phyloP scores from a whole-genome alignment of 2,113 vertebrate species.

The Larimichthys crocea region DNA sequence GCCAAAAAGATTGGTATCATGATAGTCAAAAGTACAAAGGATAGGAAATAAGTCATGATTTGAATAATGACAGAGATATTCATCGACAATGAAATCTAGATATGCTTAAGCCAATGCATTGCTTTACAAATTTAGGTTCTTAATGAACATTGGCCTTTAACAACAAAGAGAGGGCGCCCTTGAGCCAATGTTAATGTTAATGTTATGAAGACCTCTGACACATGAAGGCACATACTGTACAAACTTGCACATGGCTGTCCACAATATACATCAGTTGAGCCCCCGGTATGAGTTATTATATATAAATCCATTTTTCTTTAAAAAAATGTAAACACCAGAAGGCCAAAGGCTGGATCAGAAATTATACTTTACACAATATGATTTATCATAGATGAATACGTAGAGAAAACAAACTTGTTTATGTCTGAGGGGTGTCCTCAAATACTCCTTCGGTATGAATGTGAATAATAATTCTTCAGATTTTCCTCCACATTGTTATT shows the following conservation, averaged over 20 bases:
- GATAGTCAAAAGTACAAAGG: too few relatives aligned
- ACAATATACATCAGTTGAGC: not conserved
- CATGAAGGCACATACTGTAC: not conserved
- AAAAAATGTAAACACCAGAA: not conserved
- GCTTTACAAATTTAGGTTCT: not conserved
- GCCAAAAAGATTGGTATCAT: too few relatives aligned
- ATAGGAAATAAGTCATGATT: too few relatives aligned
- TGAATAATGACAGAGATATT: too few relatives aligned
- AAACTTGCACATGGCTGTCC: not conserved
- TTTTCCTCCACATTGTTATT: not conserved
- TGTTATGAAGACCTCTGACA: not conserved
- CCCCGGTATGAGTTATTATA: not conserved
- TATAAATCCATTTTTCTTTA: too few relatives aligned
- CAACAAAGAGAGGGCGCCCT: not conserved
- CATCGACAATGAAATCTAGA: too few relatives aligned
- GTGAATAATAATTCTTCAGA: not conserved
- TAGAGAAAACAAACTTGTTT: constrained; percentile 39
- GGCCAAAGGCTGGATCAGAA: constrained; percentile 9
- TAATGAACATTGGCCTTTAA: not conserved
- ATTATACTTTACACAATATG: not conserved
- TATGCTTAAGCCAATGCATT: too few relatives aligned
- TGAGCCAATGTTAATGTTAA: not conserved
- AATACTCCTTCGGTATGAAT: not conserved
- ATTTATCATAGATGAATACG: constrained; percentile 22
- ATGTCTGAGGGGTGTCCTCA: constrained; percentile 35